Evolutionary conservation across 2,113 vertebrate species (phyloP).

Genomic region (Heloderma charlesbogerti): DNA sequence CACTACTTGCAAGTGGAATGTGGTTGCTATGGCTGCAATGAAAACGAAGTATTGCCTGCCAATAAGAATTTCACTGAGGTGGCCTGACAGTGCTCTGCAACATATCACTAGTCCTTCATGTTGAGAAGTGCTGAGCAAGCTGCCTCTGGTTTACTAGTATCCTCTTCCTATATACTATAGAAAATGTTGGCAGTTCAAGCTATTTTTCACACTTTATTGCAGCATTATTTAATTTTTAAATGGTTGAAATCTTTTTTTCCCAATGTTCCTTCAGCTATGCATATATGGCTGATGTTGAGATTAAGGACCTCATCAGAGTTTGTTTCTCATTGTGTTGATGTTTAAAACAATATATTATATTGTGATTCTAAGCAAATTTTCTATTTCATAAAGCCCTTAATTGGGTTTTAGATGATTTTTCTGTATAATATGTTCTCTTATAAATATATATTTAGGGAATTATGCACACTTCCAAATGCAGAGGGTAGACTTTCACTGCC

Average conservation of each 20-base stretch:
- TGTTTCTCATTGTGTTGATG: slow-evolving; percentile 68
- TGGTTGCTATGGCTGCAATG: background rate
- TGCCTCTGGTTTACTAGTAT: slow-evolving; percentile 37
- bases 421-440: slow-evolving; percentile 77
- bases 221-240: slow-evolving; percentile 82
- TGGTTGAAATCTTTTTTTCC: slow-evolving; percentile 71
- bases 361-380: slow-evolving; percentile 76
- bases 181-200: slow-evolving; percentile 69
- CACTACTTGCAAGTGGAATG: background rate
- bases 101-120: background rate
- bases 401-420: slow-evolving; percentile 74
- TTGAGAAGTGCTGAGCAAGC: background rate
- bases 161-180: slow-evolving; percentile 27
- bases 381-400: slow-evolving; percentile 72
- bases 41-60: background rate
- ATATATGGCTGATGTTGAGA: slow-evolving; percentile 70
- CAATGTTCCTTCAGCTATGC: slow-evolving; percentile 70
- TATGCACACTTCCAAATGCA: slow-evolving; percentile 75
- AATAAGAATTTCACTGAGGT: background rate
- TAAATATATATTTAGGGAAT: slow-evolving; percentile 74
- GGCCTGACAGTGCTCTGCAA: background rate
- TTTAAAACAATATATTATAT: slow-evolving; percentile 70
- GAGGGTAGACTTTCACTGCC: slow-evolving; percentile 76
- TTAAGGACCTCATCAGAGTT: slow-evolving; percentile 75
- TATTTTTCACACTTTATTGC: slow-evolving; percentile 69